Evolutionary conservation across 2,113 vertebrate species (phyloP).

Genomic region (Petrocephalus zakoni): DNA sequence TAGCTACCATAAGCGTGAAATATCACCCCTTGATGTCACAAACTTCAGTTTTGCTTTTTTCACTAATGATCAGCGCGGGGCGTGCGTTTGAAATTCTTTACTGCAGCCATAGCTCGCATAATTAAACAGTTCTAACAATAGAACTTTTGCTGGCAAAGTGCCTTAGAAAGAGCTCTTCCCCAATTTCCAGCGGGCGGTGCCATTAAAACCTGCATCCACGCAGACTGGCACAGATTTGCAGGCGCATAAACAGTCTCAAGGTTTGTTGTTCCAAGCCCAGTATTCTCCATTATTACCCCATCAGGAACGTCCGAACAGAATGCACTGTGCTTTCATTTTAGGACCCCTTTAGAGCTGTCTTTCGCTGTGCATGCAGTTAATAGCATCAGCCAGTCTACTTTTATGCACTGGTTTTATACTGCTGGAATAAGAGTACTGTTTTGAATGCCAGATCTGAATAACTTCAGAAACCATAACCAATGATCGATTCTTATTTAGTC

Average conservation of each 20-base stretch:
- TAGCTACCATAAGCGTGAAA: conserved; percentile 98
- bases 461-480: background rate
- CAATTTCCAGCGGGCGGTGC: conserved; percentile 72
- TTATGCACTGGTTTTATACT: background rate
- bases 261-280: background rate
- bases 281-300: conserved; percentile 41
- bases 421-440: background rate
- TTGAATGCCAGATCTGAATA: background rate
- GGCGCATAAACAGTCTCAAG: background rate
- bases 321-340: conserved; percentile 32
- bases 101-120: conserved; percentile 86
- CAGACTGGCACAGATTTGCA: background rate
- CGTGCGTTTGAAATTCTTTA: conserved; percentile 89
- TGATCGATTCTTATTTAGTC: background rate
- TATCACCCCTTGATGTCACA: conserved; percentile 95
- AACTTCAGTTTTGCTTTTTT: conserved; percentile 73
- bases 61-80: conserved; percentile 90
- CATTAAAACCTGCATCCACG: conserved; percentile 66
- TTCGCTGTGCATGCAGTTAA: background rate
- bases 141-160: conserved; percentile 87
- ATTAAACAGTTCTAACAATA: conserved; percentile 98
- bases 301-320: conserved; percentile 62
- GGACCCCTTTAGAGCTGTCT: background rate
- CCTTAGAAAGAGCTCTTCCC: conserved; percentile 64
- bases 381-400: background rate